A percentile compares a stretch with the other conserved stretches of the same genome.
These are phyloP conservation scores for Radopholus similis DNA, from an alignment of 1,140 invertebrate genomes.

Conservation along the genomic window DNA sequence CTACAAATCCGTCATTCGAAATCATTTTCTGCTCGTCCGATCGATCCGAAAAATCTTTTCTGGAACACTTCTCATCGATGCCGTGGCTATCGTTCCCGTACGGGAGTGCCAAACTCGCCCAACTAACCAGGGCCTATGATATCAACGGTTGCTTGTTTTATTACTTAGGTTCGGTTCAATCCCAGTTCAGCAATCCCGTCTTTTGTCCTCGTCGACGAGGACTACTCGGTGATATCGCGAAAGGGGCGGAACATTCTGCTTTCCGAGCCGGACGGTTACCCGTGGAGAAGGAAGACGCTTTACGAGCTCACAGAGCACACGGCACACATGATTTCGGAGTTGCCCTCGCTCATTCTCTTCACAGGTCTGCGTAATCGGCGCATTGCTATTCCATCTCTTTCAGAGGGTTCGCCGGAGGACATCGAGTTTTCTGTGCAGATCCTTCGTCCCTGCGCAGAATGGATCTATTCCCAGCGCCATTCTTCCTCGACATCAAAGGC, in stretches of 20 bases:
- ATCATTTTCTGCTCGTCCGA: slow-evolving; percentile 37
- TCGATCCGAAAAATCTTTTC: slow-evolving; percentile 28
- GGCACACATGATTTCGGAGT: slow-evolving; percentile 24
- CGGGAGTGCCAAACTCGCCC: slow-evolving; percentile 11
- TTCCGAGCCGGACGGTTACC: slow-evolving; percentile 32
- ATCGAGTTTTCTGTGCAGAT: slow-evolving; percentile 32
- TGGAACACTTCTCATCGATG: slow-evolving; percentile 31
- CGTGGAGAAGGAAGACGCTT: slow-evolving; percentile 20
- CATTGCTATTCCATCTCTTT: background rate
- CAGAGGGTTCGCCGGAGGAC: slow-evolving; percentile 33
- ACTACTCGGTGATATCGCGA: slow-evolving; percentile 20
- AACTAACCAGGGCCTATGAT: slow-evolving; percentile 15
- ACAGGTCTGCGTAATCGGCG: slow-evolving; percentile 11
- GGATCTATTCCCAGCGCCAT: slow-evolving; percentile 9
- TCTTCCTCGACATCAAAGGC: background rate
- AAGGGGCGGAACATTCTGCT: slow-evolving; percentile 27
- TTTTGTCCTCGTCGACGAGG: slow-evolving; percentile 28
- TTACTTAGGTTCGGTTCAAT: background rate
- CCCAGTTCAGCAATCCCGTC: slow-evolving; percentile 28
- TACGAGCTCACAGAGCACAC: slow-evolving; percentile 34
- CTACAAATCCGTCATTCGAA: slow-evolving; percentile 24
- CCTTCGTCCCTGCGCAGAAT: slow-evolving; percentile 15
- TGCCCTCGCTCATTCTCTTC: slow-evolving; percentile 30
- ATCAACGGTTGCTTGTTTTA: slow-evolving; percentile 15
- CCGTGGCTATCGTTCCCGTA: slow-evolving; percentile 31